Conservation (phyloP, 2,797 vertebrate species). For the Bovichtus variegatus region DNA sequence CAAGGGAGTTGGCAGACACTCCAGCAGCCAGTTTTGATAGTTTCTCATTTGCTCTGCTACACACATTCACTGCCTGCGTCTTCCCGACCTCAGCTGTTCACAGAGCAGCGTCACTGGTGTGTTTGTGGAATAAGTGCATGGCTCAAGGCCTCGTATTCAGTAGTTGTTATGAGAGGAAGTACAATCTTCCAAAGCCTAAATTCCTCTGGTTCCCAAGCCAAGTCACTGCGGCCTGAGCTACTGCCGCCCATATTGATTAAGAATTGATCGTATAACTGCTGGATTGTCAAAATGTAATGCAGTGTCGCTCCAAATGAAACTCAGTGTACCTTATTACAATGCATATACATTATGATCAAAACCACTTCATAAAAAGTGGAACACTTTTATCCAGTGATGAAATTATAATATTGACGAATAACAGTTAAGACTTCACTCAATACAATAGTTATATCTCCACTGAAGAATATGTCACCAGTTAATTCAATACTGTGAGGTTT, state of each 20-base stretch:
- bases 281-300: background rate
- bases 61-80: background rate
- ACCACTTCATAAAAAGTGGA: no score
- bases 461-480: background rate
- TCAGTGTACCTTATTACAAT: background rate
- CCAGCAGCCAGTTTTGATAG: background rate
- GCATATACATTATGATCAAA: background rate
- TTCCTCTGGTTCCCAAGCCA: background rate
- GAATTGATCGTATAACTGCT: background rate
- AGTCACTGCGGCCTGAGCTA: no score
- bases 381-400: background rate
- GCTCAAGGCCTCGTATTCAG: conserved; percentile 14
- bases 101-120: background rate
- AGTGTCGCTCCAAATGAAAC: background rate
- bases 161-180: background rate
- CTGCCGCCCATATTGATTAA: no score
- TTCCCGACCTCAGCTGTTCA: background rate
- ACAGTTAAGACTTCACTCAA: background rate
- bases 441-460: background rate
- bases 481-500: no score
- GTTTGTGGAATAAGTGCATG: conserved; percentile 4
- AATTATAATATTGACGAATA: background rate
- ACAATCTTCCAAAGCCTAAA: background rate
- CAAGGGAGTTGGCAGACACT: background rate
- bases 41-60: background rate